Evolutionary conservation across 2,888 invertebrate genomes (phyloP).

Genomic region (Mylabris sibirica): DNA sequence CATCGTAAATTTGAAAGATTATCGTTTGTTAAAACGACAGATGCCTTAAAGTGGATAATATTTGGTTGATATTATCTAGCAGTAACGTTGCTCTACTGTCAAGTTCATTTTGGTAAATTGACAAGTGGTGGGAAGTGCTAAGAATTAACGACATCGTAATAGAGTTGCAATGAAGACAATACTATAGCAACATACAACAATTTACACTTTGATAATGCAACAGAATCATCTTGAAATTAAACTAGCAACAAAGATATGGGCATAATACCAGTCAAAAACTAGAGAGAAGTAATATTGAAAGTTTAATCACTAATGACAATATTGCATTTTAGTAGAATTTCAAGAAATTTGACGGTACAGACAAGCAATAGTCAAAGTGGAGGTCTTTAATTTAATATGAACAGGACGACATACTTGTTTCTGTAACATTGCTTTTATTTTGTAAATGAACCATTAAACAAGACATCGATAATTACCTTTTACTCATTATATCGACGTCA

Average conservation of each 20-base stretch:
- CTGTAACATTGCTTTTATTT: background rate
- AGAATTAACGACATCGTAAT: slow-evolving; percentile 34
- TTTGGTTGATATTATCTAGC: slow-evolving; percentile 36
- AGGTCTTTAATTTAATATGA: no score
- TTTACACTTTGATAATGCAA: background rate
- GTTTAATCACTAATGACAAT: no score
- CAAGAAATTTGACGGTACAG: slow-evolving; percentile 7
- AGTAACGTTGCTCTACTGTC: slow-evolving; percentile 32
- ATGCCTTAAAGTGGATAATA: slow-evolving; percentile 36
- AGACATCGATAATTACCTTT: background rate
- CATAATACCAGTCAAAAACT: no score
- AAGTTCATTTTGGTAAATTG: slow-evolving; percentile 40
- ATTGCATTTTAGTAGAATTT: no score
- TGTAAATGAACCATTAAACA: background rate
- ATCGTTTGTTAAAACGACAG: slow-evolving; percentile 36
- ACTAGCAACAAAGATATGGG: slow-evolving; percentile 23
- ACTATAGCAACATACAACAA: slow-evolving; percentile 2
- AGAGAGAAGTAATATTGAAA: no score
- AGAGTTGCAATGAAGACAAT: slow-evolving; percentile 33
- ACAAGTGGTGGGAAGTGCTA: slow-evolving; percentile 33
- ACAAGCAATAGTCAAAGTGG: no score
- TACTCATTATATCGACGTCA: background rate
- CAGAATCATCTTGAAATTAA: slow-evolving; percentile 17
- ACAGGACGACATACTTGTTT: no score
- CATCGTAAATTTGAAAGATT: slow-evolving; percentile 33